Conservation (phyloP, 2,797 vertebrate genomes). For the Silurus lanzhouensis region DNA sequence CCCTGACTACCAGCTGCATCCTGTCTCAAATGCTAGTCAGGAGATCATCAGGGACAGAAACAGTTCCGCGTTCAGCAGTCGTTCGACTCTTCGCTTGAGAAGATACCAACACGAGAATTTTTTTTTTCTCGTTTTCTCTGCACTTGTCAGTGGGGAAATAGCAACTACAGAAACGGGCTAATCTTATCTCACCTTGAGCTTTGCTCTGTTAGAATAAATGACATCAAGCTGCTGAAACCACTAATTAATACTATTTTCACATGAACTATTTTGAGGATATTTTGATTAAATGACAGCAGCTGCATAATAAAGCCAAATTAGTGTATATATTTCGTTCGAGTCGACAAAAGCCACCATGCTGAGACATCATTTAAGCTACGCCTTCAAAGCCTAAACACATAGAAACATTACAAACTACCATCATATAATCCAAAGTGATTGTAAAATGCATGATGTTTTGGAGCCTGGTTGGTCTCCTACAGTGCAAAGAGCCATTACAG, state of each 20-base stretch:
- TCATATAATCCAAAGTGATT: background rate
- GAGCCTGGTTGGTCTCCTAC: background rate
- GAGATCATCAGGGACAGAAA: slow-evolving; percentile 6
- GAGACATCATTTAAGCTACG: slow-evolving; percentile 14
- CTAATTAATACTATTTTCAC: slow-evolving; percentile 46
- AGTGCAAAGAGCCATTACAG: slow-evolving; percentile 27
- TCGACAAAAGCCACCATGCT: background rate
- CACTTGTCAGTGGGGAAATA: background rate
- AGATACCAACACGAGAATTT: slow-evolving; percentile 51
- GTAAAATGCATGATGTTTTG: slow-evolving; percentile 3
- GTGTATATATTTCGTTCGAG: background rate
- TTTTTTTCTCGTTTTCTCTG: slow-evolving; percentile 1
- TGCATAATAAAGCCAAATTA: slow-evolving; percentile 22
- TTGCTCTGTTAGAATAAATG: slow-evolving; percentile 54
- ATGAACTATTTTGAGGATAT: slow-evolving; percentile 37
- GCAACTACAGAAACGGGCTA: background rate
- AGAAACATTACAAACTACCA: slow-evolving; percentile 9
- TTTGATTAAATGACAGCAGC: slow-evolving; percentile 55
- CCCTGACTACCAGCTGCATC: slow-evolving; percentile 5
- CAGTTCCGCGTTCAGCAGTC: slow-evolving; percentile 50
- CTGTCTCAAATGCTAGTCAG: slow-evolving; percentile 10
- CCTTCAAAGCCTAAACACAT: slow-evolving; percentile 16
- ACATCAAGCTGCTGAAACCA: slow-evolving; percentile 49
- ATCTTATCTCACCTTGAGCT: slow-evolving; percentile 51
- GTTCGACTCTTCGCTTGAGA: slow-evolving; percentile 62